Percentiles rank a stretch among this genome's conserved stretches.
Conservation (phyloP, 2,113 vertebrate genomes). For the Melanostigma gelatinosum region DNA sequence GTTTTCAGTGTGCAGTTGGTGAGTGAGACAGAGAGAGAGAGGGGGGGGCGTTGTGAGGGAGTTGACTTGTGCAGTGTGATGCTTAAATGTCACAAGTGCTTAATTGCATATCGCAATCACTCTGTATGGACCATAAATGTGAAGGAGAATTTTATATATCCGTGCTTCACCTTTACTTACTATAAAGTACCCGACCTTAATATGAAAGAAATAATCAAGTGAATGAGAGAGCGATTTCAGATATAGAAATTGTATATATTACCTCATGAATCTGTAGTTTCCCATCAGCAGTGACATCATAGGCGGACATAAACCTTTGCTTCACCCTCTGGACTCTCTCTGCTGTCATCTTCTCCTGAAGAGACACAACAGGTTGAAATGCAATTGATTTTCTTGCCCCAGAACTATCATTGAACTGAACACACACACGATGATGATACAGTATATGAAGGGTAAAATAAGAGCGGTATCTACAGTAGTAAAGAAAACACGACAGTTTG, state of each 20-base stretch:
- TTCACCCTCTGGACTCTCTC: conserved; percentile 87
- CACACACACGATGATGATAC: neutral
- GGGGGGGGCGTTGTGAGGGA: neutral
- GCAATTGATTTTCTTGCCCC: neutral
- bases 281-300: conserved; percentile 84
- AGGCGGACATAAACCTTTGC: conserved; percentile 86
- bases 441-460: neutral
- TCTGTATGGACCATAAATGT: neutral
- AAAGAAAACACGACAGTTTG: neutral
- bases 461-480: neutral
- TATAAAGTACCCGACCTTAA: neutral
- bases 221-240: neutral
- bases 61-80: neutral
- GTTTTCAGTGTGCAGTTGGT: neutral
- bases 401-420: neutral
- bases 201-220: neutral
- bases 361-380: conserved; percentile 20
- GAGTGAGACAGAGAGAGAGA: neutral
- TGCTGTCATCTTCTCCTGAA: conserved; percentile 84
- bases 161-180: neutral
- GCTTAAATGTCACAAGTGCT: neutral
- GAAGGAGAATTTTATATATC: neutral
- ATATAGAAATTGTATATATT: neutral
- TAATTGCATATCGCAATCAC: neutral
- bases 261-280: conserved; percentile 93